phyloP scores from a whole-genome alignment of 2,797 vertebrate species.

The Dendrocincla fuliginosa region DNA sequence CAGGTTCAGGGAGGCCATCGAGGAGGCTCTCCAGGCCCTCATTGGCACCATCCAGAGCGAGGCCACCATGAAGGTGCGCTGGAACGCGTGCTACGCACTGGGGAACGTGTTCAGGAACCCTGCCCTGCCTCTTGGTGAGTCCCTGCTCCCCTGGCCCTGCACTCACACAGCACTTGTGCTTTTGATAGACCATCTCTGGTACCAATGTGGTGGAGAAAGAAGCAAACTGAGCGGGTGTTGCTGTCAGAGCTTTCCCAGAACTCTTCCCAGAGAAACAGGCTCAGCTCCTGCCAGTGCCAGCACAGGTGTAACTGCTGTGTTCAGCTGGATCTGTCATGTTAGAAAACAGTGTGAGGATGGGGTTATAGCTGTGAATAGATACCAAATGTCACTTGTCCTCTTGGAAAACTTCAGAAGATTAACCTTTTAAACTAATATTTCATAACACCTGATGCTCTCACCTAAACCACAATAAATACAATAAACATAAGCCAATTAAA shows the following conservation, averaged over 20 bases:
- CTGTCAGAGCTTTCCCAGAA: not conserved
- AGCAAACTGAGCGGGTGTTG: not conserved
- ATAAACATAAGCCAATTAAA: not conserved
- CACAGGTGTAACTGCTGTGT: not conserved
- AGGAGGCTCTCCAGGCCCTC: conserved; percentile 87
- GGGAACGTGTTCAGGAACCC: conserved; percentile 95
- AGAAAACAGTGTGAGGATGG: not conserved
- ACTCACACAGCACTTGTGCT: not conserved
- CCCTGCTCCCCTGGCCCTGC: not conserved
- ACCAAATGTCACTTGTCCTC: not conserved
- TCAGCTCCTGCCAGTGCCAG: not conserved
- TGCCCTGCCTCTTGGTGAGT: conserved; percentile 88
- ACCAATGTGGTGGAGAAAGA: accelerated
- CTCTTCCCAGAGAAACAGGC: not conserved
- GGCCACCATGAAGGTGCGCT: conserved; percentile 96
- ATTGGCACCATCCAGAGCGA: conserved; percentile 89
- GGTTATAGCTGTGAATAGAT: not conserved
- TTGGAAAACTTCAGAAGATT: not conserved
- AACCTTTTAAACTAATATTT: not conserved
- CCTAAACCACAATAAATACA: not conserved
- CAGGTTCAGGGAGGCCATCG: conserved; percentile 84
- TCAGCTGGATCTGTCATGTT: not conserved
- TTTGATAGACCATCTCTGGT: not conserved
- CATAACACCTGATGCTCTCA: not conserved
- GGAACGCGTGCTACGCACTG: conserved; percentile 96